phyloP scores from a whole-genome alignment of 2,797 vertebrate genomes.

The Fundulus diaphanus region DNA sequence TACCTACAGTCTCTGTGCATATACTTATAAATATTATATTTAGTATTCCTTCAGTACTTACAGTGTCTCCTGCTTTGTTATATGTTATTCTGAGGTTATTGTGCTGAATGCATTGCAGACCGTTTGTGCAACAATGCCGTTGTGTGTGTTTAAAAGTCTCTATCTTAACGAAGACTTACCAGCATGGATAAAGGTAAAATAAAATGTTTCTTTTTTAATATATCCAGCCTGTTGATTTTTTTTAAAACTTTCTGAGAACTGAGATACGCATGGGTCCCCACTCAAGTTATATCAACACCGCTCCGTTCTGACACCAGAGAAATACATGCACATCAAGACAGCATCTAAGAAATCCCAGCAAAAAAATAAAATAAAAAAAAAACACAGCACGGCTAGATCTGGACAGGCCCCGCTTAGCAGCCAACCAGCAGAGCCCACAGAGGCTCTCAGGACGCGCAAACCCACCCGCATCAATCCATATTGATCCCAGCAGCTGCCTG shows the following conservation, averaged over 20 bases:
- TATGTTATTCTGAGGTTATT: not conserved
- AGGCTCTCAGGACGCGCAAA: slow-evolving; percentile 54
- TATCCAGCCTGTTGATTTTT: slow-evolving; percentile 72
- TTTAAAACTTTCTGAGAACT: slow-evolving; percentile 57
- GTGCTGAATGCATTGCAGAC: not conserved
- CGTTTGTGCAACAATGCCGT: not conserved
- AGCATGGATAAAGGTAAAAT: not conserved
- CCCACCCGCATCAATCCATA: slow-evolving; percentile 49
- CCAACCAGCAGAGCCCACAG: slow-evolving; percentile 21
- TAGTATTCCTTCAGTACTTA: not conserved
- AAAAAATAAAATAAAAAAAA: not conserved
- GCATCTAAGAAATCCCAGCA: not conserved
- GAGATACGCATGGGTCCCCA: slow-evolving; percentile 4
- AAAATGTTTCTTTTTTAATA: slow-evolving; percentile 7
- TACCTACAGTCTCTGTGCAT: not conserved
- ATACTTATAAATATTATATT: not conserved
- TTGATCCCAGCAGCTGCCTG: slow-evolving; percentile 63
- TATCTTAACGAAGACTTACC: not conserved
- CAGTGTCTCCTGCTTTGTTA: not conserved
- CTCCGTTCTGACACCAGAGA: not conserved
- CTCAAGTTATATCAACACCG: not conserved
- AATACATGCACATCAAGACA: slow-evolving; percentile 10
- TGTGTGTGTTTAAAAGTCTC: not conserved
- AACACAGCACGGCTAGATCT: slow-evolving; percentile 15
- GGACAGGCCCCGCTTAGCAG: slow-evolving; percentile 39